These are phyloP conservation scores for Drosophila subsilvestris DNA, from an alignment of 2,888 invertebrate genomes.

Conservation along the genomic window DNA sequence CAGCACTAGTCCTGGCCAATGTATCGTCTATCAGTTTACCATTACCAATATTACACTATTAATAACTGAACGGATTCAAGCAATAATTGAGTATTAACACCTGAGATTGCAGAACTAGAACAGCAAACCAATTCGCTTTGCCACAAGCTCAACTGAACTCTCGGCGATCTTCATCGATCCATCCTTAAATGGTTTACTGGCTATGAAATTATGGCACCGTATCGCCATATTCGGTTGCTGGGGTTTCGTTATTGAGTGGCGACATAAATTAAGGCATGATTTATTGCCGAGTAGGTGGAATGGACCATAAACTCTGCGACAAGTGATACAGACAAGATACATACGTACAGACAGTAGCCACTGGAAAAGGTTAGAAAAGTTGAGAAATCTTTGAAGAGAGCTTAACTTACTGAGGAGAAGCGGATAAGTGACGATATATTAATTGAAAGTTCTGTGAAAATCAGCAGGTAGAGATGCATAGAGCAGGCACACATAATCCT, in stretches of 20 bases:
- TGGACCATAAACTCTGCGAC: conserved; percentile 61
- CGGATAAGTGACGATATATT: conserved; percentile 52
- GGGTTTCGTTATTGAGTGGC: conserved; percentile 55
- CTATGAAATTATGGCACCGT: conserved; percentile 74
- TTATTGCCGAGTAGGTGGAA: conserved; percentile 72
- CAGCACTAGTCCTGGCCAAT: conserved; percentile 36
- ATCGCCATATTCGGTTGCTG: conserved; percentile 56
- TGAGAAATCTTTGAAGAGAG: conserved; percentile 23
- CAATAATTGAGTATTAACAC: conserved; percentile 10
- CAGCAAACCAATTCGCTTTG: conserved; percentile 31
- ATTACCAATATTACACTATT: not conserved
- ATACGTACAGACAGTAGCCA: conserved; percentile 6
- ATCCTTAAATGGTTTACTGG: conserved; percentile 42
- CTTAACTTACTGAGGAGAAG: conserved; percentile 21
- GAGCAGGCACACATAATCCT: conserved; percentile 51
- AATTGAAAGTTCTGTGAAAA: conserved; percentile 35
- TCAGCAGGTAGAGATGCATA: conserved; percentile 7
- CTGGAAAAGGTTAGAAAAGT: conserved; percentile 25
- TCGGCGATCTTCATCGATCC: conserved; percentile 44
- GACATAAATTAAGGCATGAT: conserved; percentile 77
- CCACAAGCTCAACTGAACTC: conserved; percentile 24
- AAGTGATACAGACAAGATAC: conserved; percentile 19
- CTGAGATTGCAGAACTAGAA: conserved; percentile 35
- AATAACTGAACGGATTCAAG: not conserved
- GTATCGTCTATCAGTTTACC: not conserved